phyloP scores from a whole-genome alignment of 2,797 vertebrate genomes.

The Pseudochirops corinnae region DNA sequence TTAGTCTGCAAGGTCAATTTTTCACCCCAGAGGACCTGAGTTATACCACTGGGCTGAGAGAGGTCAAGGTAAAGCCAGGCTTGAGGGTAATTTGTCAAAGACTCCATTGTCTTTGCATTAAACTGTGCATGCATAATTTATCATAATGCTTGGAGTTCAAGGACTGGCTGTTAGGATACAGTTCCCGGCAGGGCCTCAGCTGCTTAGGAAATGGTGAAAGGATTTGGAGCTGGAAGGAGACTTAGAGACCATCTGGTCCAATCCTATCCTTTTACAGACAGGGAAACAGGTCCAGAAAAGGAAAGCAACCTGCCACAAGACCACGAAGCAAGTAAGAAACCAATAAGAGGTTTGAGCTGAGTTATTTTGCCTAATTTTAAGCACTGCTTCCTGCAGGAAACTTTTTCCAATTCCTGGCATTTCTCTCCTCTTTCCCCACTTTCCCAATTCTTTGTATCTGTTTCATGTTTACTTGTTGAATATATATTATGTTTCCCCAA shows the following conservation, averaged over 20 bases:
- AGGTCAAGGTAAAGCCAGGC: not conserved
- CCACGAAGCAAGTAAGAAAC: not conserved
- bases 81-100: constrained; percentile 61
- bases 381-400: not conserved
- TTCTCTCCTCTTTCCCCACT: not conserved
- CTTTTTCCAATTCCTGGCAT: not conserved
- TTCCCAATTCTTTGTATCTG: not conserved
- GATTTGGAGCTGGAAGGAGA: not conserved
- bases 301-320: not conserved
- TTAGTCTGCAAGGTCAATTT: not conserved
- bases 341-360: not conserved
- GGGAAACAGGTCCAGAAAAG: not conserved
- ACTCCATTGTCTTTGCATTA: constrained; percentile 39
- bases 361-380: not conserved
- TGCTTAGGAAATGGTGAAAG: not conserved
- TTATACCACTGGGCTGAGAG: not conserved
- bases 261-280: not conserved
- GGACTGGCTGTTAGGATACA: not conserved
- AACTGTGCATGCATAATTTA: constrained; percentile 17
- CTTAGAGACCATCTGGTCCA: not conserved
- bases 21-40: constrained; percentile 23
- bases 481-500: not conserved
- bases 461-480: not conserved
- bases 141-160: constrained; percentile 21
- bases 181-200: not conserved